A percentile compares a stretch with the other conserved stretches of the same genome.
Conservation (phyloP, 2,888 invertebrate species). For the Scaptomyza caliginosa region DNA sequence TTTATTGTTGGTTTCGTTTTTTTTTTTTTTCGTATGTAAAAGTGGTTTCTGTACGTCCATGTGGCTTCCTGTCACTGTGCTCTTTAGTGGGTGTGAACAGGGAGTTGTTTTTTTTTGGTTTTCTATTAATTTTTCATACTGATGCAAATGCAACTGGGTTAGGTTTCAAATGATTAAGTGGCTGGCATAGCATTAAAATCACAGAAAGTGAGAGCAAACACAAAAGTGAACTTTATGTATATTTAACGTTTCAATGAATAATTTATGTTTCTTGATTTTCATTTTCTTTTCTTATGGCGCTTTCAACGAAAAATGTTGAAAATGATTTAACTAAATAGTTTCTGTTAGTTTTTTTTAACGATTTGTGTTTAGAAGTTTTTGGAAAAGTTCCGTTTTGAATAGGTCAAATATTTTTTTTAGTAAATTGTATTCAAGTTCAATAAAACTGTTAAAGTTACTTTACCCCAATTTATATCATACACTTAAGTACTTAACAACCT, state of each 20-base stretch:
- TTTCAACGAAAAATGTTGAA: constrained; percentile 1
- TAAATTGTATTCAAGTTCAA: no score
- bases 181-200: constrained; percentile 27
- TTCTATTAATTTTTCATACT: constrained; percentile 43
- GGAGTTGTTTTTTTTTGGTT: constrained; percentile 43
- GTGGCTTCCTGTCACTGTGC: constrained; percentile 54
- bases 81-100: constrained; percentile 73
- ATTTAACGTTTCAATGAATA: constrained; percentile 52
- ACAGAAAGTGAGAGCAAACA: constrained; percentile 65
- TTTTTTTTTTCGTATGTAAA: constrained; percentile 7
- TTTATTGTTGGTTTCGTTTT: constrained; percentile 27
- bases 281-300: constrained; percentile 22
- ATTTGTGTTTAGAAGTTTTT: neutral
- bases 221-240: constrained; percentile 65
- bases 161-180: constrained; percentile 36
- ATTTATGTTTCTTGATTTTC: constrained; percentile 46
- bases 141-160: constrained; percentile 29
- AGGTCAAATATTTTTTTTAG: no score
- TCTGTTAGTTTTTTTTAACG: neutral
- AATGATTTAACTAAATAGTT: neutral
- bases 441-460: no score
- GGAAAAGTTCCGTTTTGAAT: neutral
- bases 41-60: constrained; percentile 28
- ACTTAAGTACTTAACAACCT: constrained; percentile 20
- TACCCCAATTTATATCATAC: neutral